These are phyloP conservation scores for Macrotus californicus DNA, from an alignment of 2,113 vertebrate species.

Conservation along the genomic window DNA sequence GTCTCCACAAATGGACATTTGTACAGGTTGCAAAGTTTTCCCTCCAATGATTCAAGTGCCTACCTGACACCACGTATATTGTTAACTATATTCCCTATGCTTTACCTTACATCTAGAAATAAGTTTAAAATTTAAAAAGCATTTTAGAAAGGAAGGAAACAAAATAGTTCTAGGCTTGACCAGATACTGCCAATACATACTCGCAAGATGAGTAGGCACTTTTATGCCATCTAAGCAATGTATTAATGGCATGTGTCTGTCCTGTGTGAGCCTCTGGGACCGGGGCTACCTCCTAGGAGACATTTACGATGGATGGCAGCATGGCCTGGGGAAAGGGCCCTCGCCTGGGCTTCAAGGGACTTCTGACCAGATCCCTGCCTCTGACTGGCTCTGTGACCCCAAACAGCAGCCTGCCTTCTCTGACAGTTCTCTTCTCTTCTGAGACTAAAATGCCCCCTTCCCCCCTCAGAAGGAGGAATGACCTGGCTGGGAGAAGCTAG, in stretches of 20 bases:
- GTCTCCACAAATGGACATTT: background rate
- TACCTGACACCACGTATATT: background rate
- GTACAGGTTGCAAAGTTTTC: background rate
- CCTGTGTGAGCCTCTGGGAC: background rate
- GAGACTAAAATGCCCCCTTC: background rate
- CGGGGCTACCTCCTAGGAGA: background rate
- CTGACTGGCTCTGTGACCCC: background rate
- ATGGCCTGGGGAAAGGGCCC: background rate
- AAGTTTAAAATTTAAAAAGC: background rate
- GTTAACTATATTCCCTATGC: background rate
- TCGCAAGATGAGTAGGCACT: background rate
- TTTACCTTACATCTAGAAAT: background rate
- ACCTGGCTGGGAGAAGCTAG: background rate
- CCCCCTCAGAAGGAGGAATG: accelerated
- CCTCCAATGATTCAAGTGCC: background rate
- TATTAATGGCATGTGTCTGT: background rate
- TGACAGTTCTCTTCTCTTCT: background rate
- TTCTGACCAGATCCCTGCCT: background rate
- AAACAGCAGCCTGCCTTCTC: background rate
- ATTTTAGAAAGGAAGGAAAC: background rate
- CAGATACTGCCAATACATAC: background rate
- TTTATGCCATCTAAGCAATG: background rate
- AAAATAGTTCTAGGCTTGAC: background rate
- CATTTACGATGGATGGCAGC: accelerated
- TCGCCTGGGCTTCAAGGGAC: background rate